phyloP scores from a whole-genome alignment of 1,140 invertebrate genomes.

The Orchestia grillus region DNA sequence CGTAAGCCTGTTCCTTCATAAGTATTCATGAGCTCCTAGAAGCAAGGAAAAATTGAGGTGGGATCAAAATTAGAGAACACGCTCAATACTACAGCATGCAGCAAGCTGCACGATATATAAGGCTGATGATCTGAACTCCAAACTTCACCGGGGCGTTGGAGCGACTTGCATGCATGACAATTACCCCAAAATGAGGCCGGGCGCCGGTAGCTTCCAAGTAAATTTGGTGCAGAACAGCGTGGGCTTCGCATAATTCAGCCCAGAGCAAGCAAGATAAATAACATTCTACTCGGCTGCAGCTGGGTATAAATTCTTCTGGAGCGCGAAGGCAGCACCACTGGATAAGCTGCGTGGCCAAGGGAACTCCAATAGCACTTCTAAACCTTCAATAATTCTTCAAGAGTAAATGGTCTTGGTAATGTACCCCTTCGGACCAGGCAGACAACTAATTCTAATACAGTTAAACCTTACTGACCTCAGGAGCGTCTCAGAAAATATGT shows the following conservation, averaged over 20 bases:
- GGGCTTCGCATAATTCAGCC: background rate
- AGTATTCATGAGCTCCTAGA: background rate
- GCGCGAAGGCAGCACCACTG: background rate
- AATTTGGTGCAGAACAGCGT: conserved; percentile 14
- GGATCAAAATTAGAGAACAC: background rate
- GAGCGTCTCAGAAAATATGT: conserved; percentile 1
- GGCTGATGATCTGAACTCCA: background rate
- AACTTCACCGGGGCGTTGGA: background rate
- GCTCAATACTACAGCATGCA: background rate
- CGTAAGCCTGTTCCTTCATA: background rate
- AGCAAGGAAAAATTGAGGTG: background rate
- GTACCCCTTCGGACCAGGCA: background rate
- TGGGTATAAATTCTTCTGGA: background rate
- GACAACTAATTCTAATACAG: conserved; percentile 38
- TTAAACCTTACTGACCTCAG: conserved; percentile 27
- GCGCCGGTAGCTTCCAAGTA: conserved; percentile 16
- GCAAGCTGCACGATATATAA: background rate
- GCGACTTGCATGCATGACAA: background rate
- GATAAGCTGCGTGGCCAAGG: background rate
- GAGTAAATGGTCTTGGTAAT: conserved; percentile 25
- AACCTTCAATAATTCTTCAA: background rate
- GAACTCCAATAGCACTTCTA: conserved; percentile 1
- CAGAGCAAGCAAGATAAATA: conserved; percentile 22
- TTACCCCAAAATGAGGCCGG: background rate
- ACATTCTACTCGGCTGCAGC: background rate